Evolutionary conservation across 2,113 vertebrate genomes (phyloP).

Genomic region (Xiphophorus maculatus): DNA sequence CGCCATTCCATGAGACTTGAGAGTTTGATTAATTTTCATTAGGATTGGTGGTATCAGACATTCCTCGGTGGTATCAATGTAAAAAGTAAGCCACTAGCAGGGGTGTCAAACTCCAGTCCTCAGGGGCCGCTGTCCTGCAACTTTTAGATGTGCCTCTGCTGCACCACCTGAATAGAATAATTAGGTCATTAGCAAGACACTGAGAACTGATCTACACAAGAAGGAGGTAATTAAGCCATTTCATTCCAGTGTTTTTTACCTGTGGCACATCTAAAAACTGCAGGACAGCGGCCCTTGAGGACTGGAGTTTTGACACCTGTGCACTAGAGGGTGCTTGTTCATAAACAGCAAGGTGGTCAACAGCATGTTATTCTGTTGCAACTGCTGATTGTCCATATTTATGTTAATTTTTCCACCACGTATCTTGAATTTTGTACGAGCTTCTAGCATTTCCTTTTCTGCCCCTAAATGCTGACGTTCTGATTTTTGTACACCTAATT

Average conservation of each 20-base stretch:
- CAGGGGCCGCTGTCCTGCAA: too few species aligned
- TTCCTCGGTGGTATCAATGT: not conserved
- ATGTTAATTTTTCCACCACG: not conserved
- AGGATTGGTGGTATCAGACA: constrained; percentile 17
- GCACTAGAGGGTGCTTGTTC: not conserved
- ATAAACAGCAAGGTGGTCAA: not conserved
- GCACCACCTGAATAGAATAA: too few species aligned
- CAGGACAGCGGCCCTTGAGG: too few species aligned
- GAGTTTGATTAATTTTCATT: not conserved
- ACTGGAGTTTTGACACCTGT: too few species aligned
- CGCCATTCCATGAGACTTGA: constrained; percentile 14
- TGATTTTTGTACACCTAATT: constrained; percentile 1
- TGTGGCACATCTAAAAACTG: too few species aligned
- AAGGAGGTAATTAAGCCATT: too few species aligned
- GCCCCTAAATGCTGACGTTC: not conserved
- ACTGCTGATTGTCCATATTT: not conserved
- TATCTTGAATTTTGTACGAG: not conserved
- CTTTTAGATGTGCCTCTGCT: too few species aligned
- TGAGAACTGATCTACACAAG: too few species aligned
- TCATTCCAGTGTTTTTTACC: too few species aligned
- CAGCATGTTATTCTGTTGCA: not conserved
- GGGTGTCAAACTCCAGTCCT: too few species aligned
- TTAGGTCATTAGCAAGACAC: too few species aligned
- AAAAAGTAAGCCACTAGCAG: not conserved
- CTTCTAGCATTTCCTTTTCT: not conserved